Evolutionary conservation across 2,797 vertebrate genomes (phyloP), one percentile per base, ranked within the genome.

Genomic region (Orientallactaga sibirica): DNA sequence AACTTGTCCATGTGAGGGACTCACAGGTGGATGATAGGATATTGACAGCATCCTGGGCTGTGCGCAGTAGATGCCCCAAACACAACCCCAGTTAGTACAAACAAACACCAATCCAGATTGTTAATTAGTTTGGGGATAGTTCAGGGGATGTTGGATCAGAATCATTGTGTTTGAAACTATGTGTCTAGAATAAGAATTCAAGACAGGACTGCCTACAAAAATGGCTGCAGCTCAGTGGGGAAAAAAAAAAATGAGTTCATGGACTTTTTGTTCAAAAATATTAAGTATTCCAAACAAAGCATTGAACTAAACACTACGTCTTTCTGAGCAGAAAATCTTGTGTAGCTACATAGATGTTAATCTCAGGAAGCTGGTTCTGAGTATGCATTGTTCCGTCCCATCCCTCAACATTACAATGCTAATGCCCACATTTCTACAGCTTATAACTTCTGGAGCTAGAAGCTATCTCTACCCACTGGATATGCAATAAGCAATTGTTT

Each of bases 241-340:
- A 58, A 58, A 48, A 95, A 58, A 58, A 48, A 48, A 48, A 83
- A 61, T 71, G 75, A 85, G 33, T 18, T 24, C 41, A 25, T 6
- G 22, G 4, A 43, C 0, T 52, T 4, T 15, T 82, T 75, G 27
- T 88, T 64, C 18, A 91, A 79, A 91, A 67, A 24, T 80, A 87
- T 58, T 64, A 61, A 94, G 18, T 91, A 91, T 90, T 91, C 52
- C 33, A 85, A 85, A 29, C 24, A 84, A 88, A 86, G 6, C 5
- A 11, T 90, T 77, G 88, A 93, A 61, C 25, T 27, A 91, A 76
- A 55, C 15, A 29, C 3, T 2, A 9, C 4, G 1, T 67, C n/a
- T n/a, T 89, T 89, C 14, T 61, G 79, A 64, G 43, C 14, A n/a
- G 7, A 29, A 41, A 0, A 27, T n/a, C 41, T 78, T 86, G 1